Evolutionary conservation across 1,140 invertebrate species (phyloP), one percentile per base, ranked within the genome.

Genomic region (Homalodisca vitripennis): DNA sequence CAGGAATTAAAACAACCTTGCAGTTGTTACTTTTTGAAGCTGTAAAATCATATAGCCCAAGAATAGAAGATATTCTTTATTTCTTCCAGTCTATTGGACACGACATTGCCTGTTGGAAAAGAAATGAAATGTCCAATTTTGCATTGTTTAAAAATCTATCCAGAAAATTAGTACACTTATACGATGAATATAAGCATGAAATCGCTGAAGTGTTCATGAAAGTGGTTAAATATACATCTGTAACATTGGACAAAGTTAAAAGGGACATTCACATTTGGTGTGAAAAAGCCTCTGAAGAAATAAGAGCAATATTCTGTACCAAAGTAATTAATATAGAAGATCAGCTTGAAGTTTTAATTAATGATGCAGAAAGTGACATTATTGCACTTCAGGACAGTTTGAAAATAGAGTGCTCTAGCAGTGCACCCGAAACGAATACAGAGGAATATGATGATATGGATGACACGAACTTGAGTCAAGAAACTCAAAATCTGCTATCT

Each of bases 21-120:
- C 32, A 27, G 24, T 20, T 41, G 41, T 20, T 66, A 6, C 10
- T 66, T 1, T 47, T 46, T 24, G 41, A 66, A 24, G 41, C 41
- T 66, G 24, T 66, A 47, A 47, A 46, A 66, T 32, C 22, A 2
- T 66, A 46, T 46, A 6, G 22, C 20, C 63, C 63, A 13, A 24
- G 31, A 22, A 13, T 46, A 17, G 27, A 66, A 17, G 63, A 66
- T 20, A 66, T 66, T 1, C 34, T 46, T 27, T 66, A 66, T 46
- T 13, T 20, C n/a, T 66, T 22, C 27, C 63, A 66, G 26, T 66
- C 63, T 24, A 66, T 66, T 13, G 63, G 63, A 2, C 63, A 66
- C 47, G 63, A 66, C 26, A 47, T 66, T 13, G 24, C n/a, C 1
- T 66, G 63, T 31, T 66, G 63, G 63, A 66, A 20, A 13, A 24